Evolutionary conservation across 1,140 invertebrate species (phyloP).

Genomic region (Euschistus heros): DNA sequence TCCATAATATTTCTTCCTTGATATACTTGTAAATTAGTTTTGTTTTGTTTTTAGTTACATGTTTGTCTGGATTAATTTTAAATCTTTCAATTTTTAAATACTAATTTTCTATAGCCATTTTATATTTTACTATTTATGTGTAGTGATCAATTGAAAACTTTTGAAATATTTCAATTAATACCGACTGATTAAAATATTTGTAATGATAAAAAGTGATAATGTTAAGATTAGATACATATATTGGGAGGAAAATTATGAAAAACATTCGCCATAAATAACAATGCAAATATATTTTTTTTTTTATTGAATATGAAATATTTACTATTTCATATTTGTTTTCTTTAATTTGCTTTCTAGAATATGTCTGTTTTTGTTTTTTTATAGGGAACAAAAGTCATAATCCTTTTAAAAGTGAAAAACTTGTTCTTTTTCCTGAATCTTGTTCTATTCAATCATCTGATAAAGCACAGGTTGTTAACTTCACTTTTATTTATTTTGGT

Average conservation of each 20-base stretch:
- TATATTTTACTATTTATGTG: too few species aligned
- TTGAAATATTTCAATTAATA: too few species aligned
- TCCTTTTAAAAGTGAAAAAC: not conserved
- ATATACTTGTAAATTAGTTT: too few species aligned
- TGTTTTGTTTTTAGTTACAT: too few species aligned
- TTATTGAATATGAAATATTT: not conserved
- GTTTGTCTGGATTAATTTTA: too few species aligned
- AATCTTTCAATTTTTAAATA: too few species aligned
- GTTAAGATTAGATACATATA: not conserved
- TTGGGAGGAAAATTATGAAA: not conserved
- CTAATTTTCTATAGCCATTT: too few species aligned
- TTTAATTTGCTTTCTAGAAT: not conserved
- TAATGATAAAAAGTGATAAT: not conserved
- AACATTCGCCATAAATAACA: not conserved
- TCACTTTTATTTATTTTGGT: not conserved
- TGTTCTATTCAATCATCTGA: not conserved
- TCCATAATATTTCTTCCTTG: too few species aligned
- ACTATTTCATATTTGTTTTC: not conserved
- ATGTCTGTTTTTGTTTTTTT: not conserved
- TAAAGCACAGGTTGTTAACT: not conserved
- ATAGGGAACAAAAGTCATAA: constrained; percentile 2
- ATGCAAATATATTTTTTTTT: not conserved
- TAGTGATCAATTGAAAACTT: too few species aligned
- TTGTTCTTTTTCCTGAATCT: not conserved
- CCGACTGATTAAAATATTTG: too few species aligned